These are phyloP conservation scores for Nannoperca obscura DNA, from an alignment of 2,797 vertebrate genomes.

Conservation along the genomic window DNA sequence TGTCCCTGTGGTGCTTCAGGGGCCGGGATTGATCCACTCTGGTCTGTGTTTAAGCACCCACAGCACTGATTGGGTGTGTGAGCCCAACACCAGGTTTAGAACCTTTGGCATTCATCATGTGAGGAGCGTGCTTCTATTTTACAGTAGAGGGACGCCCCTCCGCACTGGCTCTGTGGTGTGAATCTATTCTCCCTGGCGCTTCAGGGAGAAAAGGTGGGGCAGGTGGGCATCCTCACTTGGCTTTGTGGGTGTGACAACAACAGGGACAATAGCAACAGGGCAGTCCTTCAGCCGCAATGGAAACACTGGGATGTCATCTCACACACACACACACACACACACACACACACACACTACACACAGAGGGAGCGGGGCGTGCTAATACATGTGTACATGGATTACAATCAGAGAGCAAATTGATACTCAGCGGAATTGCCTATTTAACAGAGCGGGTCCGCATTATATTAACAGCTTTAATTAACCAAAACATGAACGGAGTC, in stretches of 20 bases:
- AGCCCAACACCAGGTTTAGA: conserved; percentile 2
- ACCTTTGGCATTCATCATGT: conserved; percentile 27
- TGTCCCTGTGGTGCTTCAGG: conserved; percentile 53
- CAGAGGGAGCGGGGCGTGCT: conserved; percentile 31
- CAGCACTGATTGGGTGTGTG: conserved; percentile 18
- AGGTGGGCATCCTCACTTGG: conserved; percentile 67
- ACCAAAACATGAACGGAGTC: conserved; percentile 33
- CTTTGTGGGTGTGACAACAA: conserved; percentile 79
- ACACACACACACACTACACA: conserved; percentile 22
- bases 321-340: conserved; percentile 28
- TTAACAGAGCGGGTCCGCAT: conserved; percentile 35
- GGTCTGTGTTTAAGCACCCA: conserved; percentile 34
- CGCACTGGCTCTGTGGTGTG: neutral
- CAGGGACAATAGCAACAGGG: conserved; percentile 81
- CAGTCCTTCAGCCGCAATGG: conserved; percentile 70
- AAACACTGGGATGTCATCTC: conserved; percentile 63
- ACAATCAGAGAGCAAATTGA: conserved; percentile 52
- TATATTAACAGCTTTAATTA: conserved; percentile 57
- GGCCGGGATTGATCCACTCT: conserved; percentile 54
- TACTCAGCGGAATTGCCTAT: conserved; percentile 35
- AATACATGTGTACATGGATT: conserved; percentile 52
- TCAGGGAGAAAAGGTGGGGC: conserved; percentile 47
- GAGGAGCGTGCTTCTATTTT: conserved; percentile 8
- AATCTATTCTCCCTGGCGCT: conserved; percentile 7
- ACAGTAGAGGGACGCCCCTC: conserved; percentile 24